These are phyloP conservation scores for Tringa solitaria DNA, from an alignment of 2,113 vertebrate species.

Conservation along the genomic window DNA sequence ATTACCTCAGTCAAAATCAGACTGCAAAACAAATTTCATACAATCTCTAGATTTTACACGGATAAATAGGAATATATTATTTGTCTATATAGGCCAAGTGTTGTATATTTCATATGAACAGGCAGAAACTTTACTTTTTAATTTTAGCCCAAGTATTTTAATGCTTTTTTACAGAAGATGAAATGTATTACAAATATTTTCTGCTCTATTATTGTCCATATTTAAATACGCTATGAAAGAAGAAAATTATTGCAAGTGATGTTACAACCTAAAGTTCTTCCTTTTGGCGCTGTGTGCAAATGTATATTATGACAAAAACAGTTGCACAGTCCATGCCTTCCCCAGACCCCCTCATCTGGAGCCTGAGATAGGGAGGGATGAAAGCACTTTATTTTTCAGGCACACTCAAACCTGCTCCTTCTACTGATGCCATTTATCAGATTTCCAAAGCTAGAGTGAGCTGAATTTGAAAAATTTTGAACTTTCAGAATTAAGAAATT, in stretches of 20 bases:
- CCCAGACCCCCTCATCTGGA: neutral
- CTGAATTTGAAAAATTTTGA: neutral
- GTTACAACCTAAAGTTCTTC: neutral
- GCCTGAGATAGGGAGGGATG: neutral
- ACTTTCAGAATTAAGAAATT: neutral
- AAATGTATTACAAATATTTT: neutral
- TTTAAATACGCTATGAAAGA: neutral
- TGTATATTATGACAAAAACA: neutral
- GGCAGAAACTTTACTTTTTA: neutral
- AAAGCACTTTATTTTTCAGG: neutral
- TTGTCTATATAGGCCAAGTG: neutral
- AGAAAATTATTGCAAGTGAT: neutral
- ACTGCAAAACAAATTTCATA: neutral
- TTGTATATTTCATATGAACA: neutral
- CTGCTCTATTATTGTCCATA: neutral
- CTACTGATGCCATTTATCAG: neutral
- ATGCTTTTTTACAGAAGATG: neutral
- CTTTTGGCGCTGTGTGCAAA: neutral
- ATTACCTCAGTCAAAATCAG: neutral
- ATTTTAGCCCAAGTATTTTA: neutral
- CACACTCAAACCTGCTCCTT: neutral
- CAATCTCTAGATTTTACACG: neutral
- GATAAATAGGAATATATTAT: neutral
- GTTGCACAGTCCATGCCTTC: neutral
- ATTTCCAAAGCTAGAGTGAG: neutral